Conservation (phyloP, 2,888 invertebrate species). For the Drosophila heteroneura region DNA sequence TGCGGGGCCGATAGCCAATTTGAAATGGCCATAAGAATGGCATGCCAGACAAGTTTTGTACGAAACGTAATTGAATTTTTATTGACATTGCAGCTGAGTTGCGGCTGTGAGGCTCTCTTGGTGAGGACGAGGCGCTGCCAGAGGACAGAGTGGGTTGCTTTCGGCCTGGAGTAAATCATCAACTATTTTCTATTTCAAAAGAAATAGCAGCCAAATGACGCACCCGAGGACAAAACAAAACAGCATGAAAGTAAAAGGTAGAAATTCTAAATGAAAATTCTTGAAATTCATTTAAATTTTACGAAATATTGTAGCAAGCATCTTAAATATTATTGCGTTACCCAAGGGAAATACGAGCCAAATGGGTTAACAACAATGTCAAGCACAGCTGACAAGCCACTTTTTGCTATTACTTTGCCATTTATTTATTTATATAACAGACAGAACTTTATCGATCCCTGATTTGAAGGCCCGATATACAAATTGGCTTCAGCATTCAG, state of each 20-base stretch:
- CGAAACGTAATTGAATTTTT: conserved; percentile 76
- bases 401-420: neutral
- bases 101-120: conserved; percentile 11
- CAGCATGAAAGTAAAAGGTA: conserved; percentile 13
- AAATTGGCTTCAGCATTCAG: neutral
- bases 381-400: neutral
- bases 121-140: neutral
- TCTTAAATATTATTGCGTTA: conserved; percentile 5
- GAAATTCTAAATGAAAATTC: conserved; percentile 33
- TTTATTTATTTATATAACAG: neutral
- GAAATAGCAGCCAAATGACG: conserved; percentile 34
- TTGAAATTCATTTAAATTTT: conserved; percentile 58
- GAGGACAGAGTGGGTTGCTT: neutral
- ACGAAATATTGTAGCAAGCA: conserved; percentile 20
- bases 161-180: conserved; percentile 36
- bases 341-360: neutral
- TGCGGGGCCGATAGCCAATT: conserved; percentile 59
- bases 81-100: conserved; percentile 70
- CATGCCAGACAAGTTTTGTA: conserved; percentile 59
- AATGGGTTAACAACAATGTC: conserved; percentile 8
- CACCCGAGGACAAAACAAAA: conserved; percentile 8
- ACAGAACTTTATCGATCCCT: neutral
- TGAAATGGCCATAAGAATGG: conserved; percentile 70
- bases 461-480: neutral
- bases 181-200: conserved; percentile 55